Percentiles rank a stretch among this genome's conserved stretches.
phyloP scores from a whole-genome alignment of 2,113 vertebrate genomes.

The Chitala chitala region DNA sequence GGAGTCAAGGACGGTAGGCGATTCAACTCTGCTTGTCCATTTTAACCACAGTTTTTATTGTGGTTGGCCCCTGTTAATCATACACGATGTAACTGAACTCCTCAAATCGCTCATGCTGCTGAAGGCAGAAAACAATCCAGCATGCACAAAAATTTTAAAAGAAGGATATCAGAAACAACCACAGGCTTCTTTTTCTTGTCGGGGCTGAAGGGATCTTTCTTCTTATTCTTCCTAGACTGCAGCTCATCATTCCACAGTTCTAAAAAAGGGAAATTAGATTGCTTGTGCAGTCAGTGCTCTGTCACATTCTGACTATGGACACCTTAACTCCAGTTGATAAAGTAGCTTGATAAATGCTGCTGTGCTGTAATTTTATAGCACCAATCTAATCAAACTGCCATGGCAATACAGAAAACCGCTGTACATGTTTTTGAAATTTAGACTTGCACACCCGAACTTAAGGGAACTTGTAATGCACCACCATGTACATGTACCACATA shows the following conservation, averaged over 20 bases:
- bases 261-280: conserved; percentile 41
- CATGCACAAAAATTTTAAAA: background rate
- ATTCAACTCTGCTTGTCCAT: background rate
- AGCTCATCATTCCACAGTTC: conserved; percentile 87
- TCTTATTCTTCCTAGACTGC: conserved; percentile 77
- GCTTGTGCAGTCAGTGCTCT: too few species aligned
- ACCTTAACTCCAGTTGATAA: too few species aligned
- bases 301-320: too few species aligned
- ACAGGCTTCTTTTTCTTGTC: conserved; percentile 85
- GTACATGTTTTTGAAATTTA: too few species aligned
- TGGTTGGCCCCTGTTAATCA: background rate
- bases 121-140: background rate
- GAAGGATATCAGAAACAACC: conserved; percentile 88
- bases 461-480: background rate
- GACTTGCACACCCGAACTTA: background rate
- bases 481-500: background rate
- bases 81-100: too few species aligned
- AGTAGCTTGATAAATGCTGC: too few species aligned
- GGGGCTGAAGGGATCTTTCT: conserved; percentile 84
- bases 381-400: too few species aligned
- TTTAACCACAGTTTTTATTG: background rate
- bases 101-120: background rate
- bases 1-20: conserved; percentile 55
- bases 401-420: too few species aligned
- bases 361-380: too few species aligned